Conservation (phyloP, 2,888 invertebrate genomes). For the Ormyrus labotus region DNA sequence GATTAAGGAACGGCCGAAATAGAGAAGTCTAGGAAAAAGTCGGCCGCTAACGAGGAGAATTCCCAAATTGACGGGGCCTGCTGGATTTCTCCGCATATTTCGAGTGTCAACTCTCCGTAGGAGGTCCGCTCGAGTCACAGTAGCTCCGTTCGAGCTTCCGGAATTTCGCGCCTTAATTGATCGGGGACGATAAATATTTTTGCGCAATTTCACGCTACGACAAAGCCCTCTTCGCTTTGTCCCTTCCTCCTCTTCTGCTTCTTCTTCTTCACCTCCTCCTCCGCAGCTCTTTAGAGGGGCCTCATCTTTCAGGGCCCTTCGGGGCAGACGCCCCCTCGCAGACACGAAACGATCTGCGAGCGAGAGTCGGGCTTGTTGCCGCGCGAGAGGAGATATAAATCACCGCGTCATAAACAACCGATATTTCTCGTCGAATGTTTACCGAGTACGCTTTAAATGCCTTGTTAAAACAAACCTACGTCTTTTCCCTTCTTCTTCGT, state of each 20-base stretch:
- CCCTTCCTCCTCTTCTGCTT: background rate
- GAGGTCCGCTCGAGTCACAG: slow-evolving; percentile 46
- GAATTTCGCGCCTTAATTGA: slow-evolving; percentile 60
- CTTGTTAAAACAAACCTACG: slow-evolving; percentile 76
- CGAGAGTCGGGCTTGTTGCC: background rate
- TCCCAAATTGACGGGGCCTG: slow-evolving; percentile 50
- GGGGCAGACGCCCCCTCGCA: slow-evolving; percentile 59
- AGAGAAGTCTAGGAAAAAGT: slow-evolving; percentile 5
- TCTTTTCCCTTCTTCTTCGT: slow-evolving; percentile 60
- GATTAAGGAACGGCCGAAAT: slow-evolving; percentile 37
- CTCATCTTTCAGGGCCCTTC: slow-evolving; percentile 30
- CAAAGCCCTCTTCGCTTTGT: too few relatives aligned
- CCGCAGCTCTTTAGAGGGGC: slow-evolving; percentile 34
- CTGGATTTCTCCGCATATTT: slow-evolving; percentile 54
- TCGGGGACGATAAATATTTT: slow-evolving; percentile 1
- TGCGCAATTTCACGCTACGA: slow-evolving; percentile 14
- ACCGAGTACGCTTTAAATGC: slow-evolving; percentile 76
- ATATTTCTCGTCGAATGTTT: slow-evolving; percentile 76
- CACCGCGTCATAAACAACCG: slow-evolving; percentile 74
- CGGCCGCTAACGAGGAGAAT: slow-evolving; percentile 36
- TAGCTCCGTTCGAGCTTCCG: slow-evolving; percentile 58
- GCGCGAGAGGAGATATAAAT: slow-evolving; percentile 73
- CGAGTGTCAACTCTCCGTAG: slow-evolving; percentile 25
- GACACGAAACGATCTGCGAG: slow-evolving; percentile 65
- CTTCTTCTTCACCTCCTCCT: background rate